Base-by-base conservation (phyloP, 2,113 vertebrate species). In the Ceyx margarethae region DNA sequence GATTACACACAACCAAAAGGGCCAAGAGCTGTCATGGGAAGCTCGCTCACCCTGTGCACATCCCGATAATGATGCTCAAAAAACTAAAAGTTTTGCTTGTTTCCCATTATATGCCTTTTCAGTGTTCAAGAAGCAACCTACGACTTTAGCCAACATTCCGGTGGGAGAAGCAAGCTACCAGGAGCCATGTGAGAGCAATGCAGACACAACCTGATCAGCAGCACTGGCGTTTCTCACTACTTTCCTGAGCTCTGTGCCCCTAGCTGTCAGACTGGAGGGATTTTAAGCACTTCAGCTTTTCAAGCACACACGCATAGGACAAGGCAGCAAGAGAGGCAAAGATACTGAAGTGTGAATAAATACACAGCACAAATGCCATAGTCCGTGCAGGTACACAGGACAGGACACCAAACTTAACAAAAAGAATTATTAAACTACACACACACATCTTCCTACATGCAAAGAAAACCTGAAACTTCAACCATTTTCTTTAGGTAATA, bases 21-120 rank as follows among this genome's bases (percentile, higher is more conserved):
- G 23, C 4, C 0, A 0, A 33, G 28, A 81, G 17, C 10, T 9
- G 1, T 28, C 45, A 19, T 3, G 1, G 45, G 7, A 31, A 72
- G 53, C 4, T 28, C 0, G 0, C 20, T 76, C 7, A 1, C 15
- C 19, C 35, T 1, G 0, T 37, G 16, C 10, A 28, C 2, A 0
- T 11, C 76, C 28, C 22, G 1, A 0, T 19, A 69, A 58, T 1
- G 28, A 37, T 33, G 37, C 17, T 9, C 45, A 71, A 53, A 91
- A 62, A 26, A 6, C 21, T 64, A 17, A 21, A 85, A 58, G 2
- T 61, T 76, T 61, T 57, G 58, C 22, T 14, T 45, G 22, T 15
- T n/a, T 75, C 51, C 11, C 50, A 35, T 54, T n/a, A n/a, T 5
- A 48, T 35, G 37, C 10, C 8, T 62, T 79, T 85, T 64, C 40